A percentile compares a stretch with the other conserved stretches of the same genome.
phyloP scores from a whole-genome alignment of 2,888 invertebrate genomes.

The Nemoura dubitans region DNA sequence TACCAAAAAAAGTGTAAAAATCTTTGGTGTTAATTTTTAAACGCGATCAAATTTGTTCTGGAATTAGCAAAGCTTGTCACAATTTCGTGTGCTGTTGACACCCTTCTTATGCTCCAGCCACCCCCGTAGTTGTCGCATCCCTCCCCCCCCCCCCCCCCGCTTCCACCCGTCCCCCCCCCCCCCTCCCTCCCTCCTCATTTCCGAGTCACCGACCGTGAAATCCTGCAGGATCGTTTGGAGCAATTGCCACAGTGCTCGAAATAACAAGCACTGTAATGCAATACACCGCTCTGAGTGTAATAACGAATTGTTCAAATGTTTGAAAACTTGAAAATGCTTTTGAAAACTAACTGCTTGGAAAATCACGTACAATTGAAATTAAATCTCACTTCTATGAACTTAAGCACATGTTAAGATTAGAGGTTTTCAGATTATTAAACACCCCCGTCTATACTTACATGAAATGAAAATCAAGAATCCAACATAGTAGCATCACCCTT shows the following conservation, averaged over 20 bases:
- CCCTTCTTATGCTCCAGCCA: neutral
- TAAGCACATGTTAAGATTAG: too few relatives aligned
- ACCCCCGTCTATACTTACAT: too few relatives aligned
- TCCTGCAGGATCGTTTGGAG: conserved; percentile 10
- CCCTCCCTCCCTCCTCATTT: too few relatives aligned
- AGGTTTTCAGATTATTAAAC: too few relatives aligned
- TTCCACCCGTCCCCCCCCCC: too few relatives aligned
- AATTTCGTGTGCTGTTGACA: neutral
- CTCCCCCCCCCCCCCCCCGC: too few relatives aligned
- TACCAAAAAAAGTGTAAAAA: neutral
- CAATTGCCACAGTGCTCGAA: conserved; percentile 29
- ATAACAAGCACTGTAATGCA: neutral
- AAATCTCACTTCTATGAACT: too few relatives aligned
- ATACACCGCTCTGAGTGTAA: neutral
- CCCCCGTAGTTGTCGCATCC: neutral
- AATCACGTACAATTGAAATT: too few relatives aligned
- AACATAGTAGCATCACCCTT: too few relatives aligned
- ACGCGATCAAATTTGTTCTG: neutral
- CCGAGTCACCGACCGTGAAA: conserved; percentile 36
- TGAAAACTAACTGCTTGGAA: too few relatives aligned
- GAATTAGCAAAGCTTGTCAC: neutral
- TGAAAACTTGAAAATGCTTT: too few relatives aligned
- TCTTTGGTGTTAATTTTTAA: conserved; percentile 10
- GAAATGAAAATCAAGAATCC: too few relatives aligned
- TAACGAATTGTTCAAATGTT: neutral